phyloP scores from a whole-genome alignment of 2,888 invertebrate genomes.

The Podotricha telesiphe region DNA sequence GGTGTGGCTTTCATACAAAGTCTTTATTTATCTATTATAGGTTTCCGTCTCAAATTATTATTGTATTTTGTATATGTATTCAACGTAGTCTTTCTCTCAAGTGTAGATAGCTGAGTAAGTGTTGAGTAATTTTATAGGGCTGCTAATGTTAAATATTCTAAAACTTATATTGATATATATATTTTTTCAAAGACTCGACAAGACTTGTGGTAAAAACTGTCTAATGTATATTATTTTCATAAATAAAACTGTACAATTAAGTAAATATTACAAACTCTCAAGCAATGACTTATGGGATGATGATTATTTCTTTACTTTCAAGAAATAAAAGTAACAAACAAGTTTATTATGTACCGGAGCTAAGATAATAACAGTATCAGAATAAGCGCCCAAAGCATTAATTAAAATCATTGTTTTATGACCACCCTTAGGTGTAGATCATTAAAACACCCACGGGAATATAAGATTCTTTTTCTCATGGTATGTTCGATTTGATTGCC shows the following conservation, averaged over 20 bases:
- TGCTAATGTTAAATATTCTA: neutral
- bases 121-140: neutral
- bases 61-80: conserved; percentile 8
- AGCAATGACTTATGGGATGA: conserved; percentile 10
- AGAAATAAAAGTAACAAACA: conserved; percentile 37
- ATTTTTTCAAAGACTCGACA: neutral
- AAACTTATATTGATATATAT: neutral
- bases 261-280: neutral
- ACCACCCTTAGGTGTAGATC: conserved; percentile 46
- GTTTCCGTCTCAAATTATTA: conserved; percentile 6
- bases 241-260: no score
- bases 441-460: conserved; percentile 39
- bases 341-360: conserved; percentile 43
- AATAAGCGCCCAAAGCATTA: conserved; percentile 46
- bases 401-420: conserved; percentile 50
- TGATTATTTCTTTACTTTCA: conserved; percentile 25
- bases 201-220: no score
- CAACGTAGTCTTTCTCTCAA: neutral
- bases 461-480: conserved; percentile 18
- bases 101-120: neutral
- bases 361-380: conserved; percentile 42
- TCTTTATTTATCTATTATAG: conserved; percentile 23
- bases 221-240: no score
- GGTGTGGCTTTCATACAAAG: conserved; percentile 23
- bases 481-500: conserved; percentile 13